Percentiles rank a stretch among this genome's conserved stretches.
These are phyloP conservation scores for Platyura marginata DNA, from an alignment of 1,140 invertebrate species.

Conservation along the genomic window DNA sequence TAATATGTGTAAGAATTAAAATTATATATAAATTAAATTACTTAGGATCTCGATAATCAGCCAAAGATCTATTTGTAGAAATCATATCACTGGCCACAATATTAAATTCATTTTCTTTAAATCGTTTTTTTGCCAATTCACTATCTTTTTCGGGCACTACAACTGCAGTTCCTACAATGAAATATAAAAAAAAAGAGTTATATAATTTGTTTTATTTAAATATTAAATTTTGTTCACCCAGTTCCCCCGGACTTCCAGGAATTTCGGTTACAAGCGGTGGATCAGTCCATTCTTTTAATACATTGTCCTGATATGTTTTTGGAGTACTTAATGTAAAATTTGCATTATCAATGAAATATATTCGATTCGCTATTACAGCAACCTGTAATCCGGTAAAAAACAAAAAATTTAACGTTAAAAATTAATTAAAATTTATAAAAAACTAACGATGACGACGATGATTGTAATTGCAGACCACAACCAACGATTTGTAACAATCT, in stretches of 20 bases:
- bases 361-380: no score
- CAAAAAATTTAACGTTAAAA: no score
- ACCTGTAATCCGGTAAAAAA: no score
- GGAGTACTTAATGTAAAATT: no score
- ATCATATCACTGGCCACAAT: constrained; percentile 94
- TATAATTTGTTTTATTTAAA: background rate
- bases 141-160: constrained; percentile 68
- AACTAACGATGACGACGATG: no score
- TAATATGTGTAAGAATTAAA: no score
- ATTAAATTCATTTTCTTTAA: constrained; percentile 98
- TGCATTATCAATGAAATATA: no score
- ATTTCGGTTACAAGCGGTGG: constrained; percentile 46
- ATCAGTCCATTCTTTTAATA: constrained; percentile 49
- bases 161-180: constrained; percentile 63
- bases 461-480: no score
- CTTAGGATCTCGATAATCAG: constrained; percentile 84
- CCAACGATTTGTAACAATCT: no score
- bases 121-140: constrained; percentile 78
- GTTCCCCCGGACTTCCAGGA: constrained; percentile 61
- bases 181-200: constrained; percentile 36
- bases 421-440: no score
- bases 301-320: constrained; percentile 18
- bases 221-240: constrained; percentile 33
- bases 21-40: constrained; percentile 39
- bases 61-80: constrained; percentile 83